Conservation (phyloP, 2,797 vertebrate species). For the Gymnodraco acuticeps region DNA sequence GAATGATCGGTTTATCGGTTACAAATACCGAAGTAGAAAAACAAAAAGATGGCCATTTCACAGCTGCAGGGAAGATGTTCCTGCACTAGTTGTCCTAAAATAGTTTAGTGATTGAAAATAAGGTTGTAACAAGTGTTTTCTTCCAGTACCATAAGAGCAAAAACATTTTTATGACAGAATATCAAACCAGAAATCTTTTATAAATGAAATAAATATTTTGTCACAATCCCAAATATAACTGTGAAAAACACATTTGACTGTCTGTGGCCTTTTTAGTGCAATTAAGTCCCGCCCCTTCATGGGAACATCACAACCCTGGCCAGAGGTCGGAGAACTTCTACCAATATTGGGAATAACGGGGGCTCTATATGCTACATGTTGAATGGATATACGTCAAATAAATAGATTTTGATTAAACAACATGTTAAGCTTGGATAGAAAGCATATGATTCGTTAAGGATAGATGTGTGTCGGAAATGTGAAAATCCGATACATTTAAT, state of each 20-base stretch:
- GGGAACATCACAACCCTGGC: no score
- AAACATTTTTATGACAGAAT: neutral
- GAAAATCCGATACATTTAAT: no score
- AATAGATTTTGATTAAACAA: no score
- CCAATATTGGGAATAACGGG: no score
- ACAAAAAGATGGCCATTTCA: constrained; percentile 8
- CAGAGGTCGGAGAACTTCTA: no score
- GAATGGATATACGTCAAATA: no score
- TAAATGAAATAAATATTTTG: neutral
- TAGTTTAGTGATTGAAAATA: constrained; percentile 5
- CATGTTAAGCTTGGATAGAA: no score
- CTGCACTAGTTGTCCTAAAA: constrained; percentile 24
- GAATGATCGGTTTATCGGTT: constrained; percentile 11
- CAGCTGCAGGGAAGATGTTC: constrained; percentile 67
- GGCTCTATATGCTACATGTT: no score
- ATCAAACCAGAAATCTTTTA: neutral
- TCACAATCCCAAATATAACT: neutral
- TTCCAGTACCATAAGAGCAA: neutral
- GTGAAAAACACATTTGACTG: neutral
- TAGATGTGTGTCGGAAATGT: no score
- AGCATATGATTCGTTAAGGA: no score
- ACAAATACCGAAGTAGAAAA: neutral
- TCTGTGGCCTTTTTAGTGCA: no score
- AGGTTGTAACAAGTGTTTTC: constrained; percentile 18
- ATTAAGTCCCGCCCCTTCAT: no score